These are phyloP conservation scores for Melierax canorus DNA, from an alignment of 2,113 vertebrate species.

Conservation along the genomic window DNA sequence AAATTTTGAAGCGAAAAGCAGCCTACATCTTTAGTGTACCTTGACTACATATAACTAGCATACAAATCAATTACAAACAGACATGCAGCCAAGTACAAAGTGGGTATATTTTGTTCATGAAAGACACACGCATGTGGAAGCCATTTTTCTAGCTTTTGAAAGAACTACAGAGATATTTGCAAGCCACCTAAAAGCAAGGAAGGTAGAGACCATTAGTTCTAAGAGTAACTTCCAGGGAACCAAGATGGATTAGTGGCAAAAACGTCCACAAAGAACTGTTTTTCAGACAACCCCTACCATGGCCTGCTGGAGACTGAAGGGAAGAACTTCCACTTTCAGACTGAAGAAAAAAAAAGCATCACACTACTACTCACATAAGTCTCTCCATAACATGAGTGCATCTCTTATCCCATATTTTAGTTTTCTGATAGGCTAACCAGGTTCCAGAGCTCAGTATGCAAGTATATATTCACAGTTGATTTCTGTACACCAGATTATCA, in stretches of 20 bases:
- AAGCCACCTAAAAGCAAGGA: background rate
- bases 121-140: background rate
- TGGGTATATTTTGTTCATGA: background rate
- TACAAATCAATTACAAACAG: background rate
- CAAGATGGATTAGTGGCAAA: background rate
- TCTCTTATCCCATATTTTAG: background rate
- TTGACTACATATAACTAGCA: background rate
- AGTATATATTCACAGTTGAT: background rate
- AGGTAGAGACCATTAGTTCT: background rate
- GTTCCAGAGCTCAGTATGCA: background rate
- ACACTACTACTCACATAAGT: background rate
- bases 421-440: background rate
- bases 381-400: background rate
- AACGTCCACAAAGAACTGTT: background rate
- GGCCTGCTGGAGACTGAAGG: background rate
- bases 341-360: background rate
- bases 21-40: background rate
- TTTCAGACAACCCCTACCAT: background rate
- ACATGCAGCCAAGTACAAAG: conserved; percentile 2
- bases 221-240: background rate
- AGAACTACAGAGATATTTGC: background rate
- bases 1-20: background rate
- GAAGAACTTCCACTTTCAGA: background rate
- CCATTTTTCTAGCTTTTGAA: background rate
- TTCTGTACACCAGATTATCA: background rate